phyloP scores from a whole-genome alignment of 35 echinoderm and acorn worm species.

The Ptychodera flava region DNA sequence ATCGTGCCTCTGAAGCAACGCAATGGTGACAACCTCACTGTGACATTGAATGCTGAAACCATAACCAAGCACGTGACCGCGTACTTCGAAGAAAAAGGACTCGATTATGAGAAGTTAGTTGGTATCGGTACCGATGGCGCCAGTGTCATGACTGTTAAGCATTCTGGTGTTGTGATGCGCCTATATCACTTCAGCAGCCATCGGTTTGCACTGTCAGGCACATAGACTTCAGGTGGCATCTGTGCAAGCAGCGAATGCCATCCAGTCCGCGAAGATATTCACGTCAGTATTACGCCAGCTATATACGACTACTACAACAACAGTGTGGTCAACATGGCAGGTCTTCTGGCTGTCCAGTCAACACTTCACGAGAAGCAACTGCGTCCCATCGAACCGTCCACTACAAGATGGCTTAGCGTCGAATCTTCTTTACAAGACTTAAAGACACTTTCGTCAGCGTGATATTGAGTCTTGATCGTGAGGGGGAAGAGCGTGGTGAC shows the following conservation, averaged over 20 bases:
- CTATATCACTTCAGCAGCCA: conserved; percentile 14
- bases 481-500: not conserved
- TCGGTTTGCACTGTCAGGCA: conserved; percentile 28
- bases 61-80: conserved; percentile 27
- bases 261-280: conserved; percentile 23
- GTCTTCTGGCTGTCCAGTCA: conserved; percentile 20
- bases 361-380: not conserved
- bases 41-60: conserved; percentile 29
- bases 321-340: conserved; percentile 27
- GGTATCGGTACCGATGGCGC: conserved; percentile 39
- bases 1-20: conserved; percentile 18
- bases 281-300: conserved; percentile 21
- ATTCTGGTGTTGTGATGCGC: conserved; percentile 26
- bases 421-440: conserved; percentile 16
- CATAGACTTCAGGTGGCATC: conserved; percentile 25
- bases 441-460: conserved; percentile 19
- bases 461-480: conserved; percentile 26
- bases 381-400: not conserved
- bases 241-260: conserved; percentile 21
- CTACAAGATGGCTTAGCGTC: not conserved
- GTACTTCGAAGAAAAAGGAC: conserved; percentile 20
- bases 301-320: conserved; percentile 31
- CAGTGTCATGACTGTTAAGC: conserved; percentile 36
- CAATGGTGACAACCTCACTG: not conserved
- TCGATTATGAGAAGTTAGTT: conserved; percentile 22